Evolutionary conservation across 2,888 invertebrate species (phyloP).

Genomic region (Phoronis australis): DNA sequence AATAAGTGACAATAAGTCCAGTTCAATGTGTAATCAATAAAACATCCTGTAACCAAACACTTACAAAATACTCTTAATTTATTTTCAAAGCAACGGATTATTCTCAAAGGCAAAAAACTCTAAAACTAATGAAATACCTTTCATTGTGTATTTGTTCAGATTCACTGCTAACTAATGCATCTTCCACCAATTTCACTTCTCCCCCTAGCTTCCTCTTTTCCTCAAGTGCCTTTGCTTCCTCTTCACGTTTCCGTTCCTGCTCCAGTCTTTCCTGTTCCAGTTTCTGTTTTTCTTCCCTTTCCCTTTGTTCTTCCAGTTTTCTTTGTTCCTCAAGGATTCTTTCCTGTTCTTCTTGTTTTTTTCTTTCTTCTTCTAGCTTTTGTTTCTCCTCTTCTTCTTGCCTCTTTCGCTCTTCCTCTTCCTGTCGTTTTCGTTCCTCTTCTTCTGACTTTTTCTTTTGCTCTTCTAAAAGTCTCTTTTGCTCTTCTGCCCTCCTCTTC

Average conservation of each 20-base stretch:
- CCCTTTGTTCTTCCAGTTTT: neutral
- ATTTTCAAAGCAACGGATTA: neutral
- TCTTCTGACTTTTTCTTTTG: slow-evolving; percentile 12
- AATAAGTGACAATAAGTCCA: too few relatives aligned
- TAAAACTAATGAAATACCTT: neutral
- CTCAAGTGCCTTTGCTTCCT: neutral
- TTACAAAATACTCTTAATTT: too few relatives aligned
- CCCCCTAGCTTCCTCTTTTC: neutral
- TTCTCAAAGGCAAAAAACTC: neutral
- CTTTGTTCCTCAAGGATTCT: slow-evolving; percentile 5
- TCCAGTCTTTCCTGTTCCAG: slow-evolving; percentile 4
- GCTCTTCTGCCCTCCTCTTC: slow-evolving; percentile 15
- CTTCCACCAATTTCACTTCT: neutral
- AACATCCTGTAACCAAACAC: too few relatives aligned
- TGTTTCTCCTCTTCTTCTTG: slow-evolving; percentile 1
- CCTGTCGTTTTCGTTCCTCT: slow-evolving; percentile 3
- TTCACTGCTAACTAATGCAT: too few relatives aligned
- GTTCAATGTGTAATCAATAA: too few relatives aligned
- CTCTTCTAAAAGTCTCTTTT: slow-evolving; percentile 14
- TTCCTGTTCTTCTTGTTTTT: neutral
- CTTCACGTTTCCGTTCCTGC: neutral
- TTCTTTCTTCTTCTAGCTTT: neutral
- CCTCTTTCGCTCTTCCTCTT: slow-evolving; percentile 5
- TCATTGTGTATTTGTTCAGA: slow-evolving; percentile 1
- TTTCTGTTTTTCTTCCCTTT: neutral